Conservation (phyloP, 2,113 vertebrate genomes). For the Oryzias woworae region DNA sequence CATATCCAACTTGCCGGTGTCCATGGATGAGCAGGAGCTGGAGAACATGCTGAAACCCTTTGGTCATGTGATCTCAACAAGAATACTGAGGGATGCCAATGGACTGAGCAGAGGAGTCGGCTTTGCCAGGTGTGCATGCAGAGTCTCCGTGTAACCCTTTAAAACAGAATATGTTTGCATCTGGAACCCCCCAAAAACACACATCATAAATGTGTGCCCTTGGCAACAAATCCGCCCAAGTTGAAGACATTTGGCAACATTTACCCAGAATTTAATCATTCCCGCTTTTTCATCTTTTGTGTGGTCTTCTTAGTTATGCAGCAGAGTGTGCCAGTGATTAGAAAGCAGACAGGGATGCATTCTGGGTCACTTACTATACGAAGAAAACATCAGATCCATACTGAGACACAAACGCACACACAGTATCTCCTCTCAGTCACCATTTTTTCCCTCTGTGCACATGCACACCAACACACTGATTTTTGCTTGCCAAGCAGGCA, state of each 20-base stretch:
- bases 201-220: background rate
- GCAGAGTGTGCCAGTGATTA: slow-evolving; percentile 70
- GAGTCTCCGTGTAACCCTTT: background rate
- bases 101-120: slow-evolving; percentile 79
- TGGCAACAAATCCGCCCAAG: background rate
- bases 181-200: too few species aligned
- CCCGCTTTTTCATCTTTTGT: slow-evolving; percentile 11
- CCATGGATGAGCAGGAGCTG: slow-evolving; percentile 81
- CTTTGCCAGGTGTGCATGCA: slow-evolving; percentile 68
- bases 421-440: slow-evolving; percentile 20
- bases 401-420: slow-evolving; percentile 16
- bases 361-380: slow-evolving; percentile 75
- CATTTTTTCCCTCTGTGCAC: slow-evolving; percentile 26
- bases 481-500: slow-evolving; percentile 74
- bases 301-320: slow-evolving; percentile 56
- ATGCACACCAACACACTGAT: slow-evolving; percentile 35
- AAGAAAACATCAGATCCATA: slow-evolving; percentile 52
- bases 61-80: slow-evolving; percentile 78
- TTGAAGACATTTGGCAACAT: slow-evolving; percentile 1
- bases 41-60: slow-evolving; percentile 82
- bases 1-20: slow-evolving; percentile 79
- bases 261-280: slow-evolving; percentile 6
- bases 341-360: slow-evolving; percentile 59
- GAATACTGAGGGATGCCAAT: slow-evolving; percentile 78
- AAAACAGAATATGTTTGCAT: too few species aligned